phyloP scores from a whole-genome alignment of 1,140 invertebrate genomes.

The Nasonia longicornis region DNA sequence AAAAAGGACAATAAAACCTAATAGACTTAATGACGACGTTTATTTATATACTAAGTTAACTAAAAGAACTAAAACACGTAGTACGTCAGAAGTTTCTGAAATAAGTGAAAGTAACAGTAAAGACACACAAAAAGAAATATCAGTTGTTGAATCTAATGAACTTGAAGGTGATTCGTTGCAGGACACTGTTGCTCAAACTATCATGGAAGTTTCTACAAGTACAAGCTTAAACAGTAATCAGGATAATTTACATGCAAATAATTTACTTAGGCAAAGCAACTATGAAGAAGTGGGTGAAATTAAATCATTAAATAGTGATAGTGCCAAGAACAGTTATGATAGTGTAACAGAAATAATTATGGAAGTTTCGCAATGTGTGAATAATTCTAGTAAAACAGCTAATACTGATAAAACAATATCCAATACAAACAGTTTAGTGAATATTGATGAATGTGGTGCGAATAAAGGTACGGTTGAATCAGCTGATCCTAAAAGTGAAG shows the following conservation, averaged over 20 bases:
- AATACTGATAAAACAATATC: slow-evolving; percentile 25
- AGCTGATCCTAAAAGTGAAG: slow-evolving; percentile 45
- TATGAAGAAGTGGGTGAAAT: slow-evolving; percentile 22
- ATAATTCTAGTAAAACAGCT: slow-evolving; percentile 40
- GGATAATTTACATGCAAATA: slow-evolving; percentile 22
- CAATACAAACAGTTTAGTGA: not conserved
- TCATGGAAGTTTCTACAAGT: slow-evolving; percentile 64
- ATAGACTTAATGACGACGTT: slow-evolving; percentile 53
- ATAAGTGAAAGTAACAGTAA: slow-evolving; percentile 1
- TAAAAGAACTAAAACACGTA: slow-evolving; percentile 35
- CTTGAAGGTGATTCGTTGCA: slow-evolving; percentile 41
- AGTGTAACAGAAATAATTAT: slow-evolving; percentile 59
- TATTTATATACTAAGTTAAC: slow-evolving; percentile 46
- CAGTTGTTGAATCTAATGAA: slow-evolving; percentile 4
- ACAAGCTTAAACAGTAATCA: slow-evolving; percentile 42
- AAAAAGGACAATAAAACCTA: slow-evolving; percentile 55
- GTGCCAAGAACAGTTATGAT: slow-evolving; percentile 50
- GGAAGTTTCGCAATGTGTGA: slow-evolving; percentile 56
- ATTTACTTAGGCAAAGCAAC: slow-evolving; percentile 9
- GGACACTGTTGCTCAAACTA: slow-evolving; percentile 62
- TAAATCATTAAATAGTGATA: slow-evolving; percentile 44
- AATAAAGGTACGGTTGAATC: slow-evolving; percentile 39
- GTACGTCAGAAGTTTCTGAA: not conserved
- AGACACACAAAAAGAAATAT: not conserved
- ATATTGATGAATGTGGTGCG: not conserved